Evolutionary conservation across 2,797 vertebrate species (phyloP), one percentile per base, ranked within the genome.

Genomic region (Manis crassicaudata): DNA sequence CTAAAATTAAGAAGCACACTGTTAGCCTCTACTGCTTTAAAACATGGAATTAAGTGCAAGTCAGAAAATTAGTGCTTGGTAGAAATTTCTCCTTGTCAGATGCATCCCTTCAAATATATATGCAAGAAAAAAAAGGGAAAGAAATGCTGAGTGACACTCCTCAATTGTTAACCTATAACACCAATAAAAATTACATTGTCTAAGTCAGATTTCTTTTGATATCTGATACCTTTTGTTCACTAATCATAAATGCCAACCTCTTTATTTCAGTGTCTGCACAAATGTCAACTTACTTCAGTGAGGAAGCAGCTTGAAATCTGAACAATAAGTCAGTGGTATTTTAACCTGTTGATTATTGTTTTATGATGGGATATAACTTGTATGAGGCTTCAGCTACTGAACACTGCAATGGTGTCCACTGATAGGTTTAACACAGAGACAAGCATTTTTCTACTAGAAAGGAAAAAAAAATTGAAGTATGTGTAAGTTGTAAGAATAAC

Each of bases 241-340:
- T 85, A 91, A 91, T 79, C 82, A 52, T 90, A 94, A 88, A 84
- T 67, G 72, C 37, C 92, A 90, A 92, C 54, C 10, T 91, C 43
- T 93, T 94, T 67, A 93, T 80, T 95, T 79, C 76, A 56, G 20
- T 95, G 89, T 95, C 75, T 90, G 52, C 72, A 90, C 21, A 79
- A 90, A 75, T 67, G 93, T 32, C 86, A 90, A 76, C 18, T 81
- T 27, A 86, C 14, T 29, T 92, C n/a, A 72, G 23, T 60, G 54
- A 95, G 46, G n/a, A 92, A 82, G 56, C 62, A 67, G 17, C 65
- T 84, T 84, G 81, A 94, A 97, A 76, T 72, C 9, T 75, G 63
- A 94, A 84, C 14, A 90, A 62, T 83, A 75, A 43, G n/a, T 35
- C 67, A 76, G 17, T 52, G 46, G 40, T 58, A 93, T 81, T 84